Base-by-base conservation (phyloP, 2,888 invertebrate genomes). In the Cistogaster globosa region DNA sequence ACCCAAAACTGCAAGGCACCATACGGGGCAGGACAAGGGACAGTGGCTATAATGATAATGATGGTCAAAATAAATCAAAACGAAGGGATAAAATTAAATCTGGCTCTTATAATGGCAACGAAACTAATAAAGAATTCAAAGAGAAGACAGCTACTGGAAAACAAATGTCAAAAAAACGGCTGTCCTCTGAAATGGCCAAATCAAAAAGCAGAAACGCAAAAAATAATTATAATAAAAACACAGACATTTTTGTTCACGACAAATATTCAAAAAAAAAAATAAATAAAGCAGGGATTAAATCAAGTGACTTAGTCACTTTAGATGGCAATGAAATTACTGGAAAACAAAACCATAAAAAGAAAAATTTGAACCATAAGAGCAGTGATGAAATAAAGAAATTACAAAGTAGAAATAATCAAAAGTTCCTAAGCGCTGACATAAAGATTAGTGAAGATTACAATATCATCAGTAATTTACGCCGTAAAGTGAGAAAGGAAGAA, bases 401-500 rank as follows among this genome's bases (percentile, higher is more conserved):
- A 53, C 2, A 51, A 11, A 45, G 22, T n/a, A 18, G 0, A 3
- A 45, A 38, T 1, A 38, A 7, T 38, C 7, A 12, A 42, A 42
- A 42, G 1, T 12, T 42, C 4, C 1, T 42, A 12, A 12, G 42
- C 12, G 12, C 11, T 42, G 42, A 12, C 6, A 1, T 42, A 7
- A 38, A 22, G 8, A 20, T 9, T 26, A 65, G 12, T 18, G 14
- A 32, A 38, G 63, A 45, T 42, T 3, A 36, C 11, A 77, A 71
- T 18, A 48, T 86, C 16, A 72, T 86, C 11, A 60, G 45, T 1
- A 60, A 86, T 67, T 77, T 86, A 20, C 85, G 85, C 1, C 6
- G 42, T 12, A 87, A 87, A 71, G 86, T 86, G 26, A 80, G 87
- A 14, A 63, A 58, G 16, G 80, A 83, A 6, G 42, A 83, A 16